Conservation (phyloP, 2,888 invertebrate genomes). For the Lamellibrachia columna region DNA sequence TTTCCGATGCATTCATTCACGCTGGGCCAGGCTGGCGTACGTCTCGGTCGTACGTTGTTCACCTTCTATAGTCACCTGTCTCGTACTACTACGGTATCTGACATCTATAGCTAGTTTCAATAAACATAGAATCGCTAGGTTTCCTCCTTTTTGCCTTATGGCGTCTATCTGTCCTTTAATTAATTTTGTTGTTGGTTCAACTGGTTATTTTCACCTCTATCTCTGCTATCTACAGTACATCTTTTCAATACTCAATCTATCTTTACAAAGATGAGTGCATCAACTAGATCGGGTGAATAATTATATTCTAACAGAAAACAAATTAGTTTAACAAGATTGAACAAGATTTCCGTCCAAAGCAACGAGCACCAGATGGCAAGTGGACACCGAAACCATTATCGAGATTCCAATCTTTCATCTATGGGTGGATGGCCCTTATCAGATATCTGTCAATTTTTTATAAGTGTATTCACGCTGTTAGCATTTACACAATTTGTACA, state of each 20-base stretch:
- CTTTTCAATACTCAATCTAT: neutral
- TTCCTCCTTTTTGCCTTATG: neutral
- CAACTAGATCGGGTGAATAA: neutral
- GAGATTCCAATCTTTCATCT: neutral
- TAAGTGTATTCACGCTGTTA: no score
- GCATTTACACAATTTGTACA: no score
- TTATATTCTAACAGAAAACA: neutral
- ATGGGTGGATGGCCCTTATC: no score
- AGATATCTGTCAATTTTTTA: no score
- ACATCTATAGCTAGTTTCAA: neutral
- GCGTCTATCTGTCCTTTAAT: neutral
- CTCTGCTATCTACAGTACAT: neutral
- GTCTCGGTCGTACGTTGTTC: neutral
- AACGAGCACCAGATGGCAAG: neutral
- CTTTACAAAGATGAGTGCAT: neutral
- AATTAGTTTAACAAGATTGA: neutral
- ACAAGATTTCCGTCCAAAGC: no score
- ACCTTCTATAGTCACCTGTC: neutral
- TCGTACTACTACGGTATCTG: neutral
- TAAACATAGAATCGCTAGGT: neutral
- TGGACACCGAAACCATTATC: neutral
- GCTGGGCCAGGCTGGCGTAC: neutral
- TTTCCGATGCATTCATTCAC: constrained; percentile 12
- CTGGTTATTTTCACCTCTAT: neutral
- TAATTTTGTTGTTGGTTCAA: neutral